These are phyloP conservation scores for Cheirogaleus major DNA, from an alignment of 2,797 vertebrate genomes.

Conservation along the genomic window DNA sequence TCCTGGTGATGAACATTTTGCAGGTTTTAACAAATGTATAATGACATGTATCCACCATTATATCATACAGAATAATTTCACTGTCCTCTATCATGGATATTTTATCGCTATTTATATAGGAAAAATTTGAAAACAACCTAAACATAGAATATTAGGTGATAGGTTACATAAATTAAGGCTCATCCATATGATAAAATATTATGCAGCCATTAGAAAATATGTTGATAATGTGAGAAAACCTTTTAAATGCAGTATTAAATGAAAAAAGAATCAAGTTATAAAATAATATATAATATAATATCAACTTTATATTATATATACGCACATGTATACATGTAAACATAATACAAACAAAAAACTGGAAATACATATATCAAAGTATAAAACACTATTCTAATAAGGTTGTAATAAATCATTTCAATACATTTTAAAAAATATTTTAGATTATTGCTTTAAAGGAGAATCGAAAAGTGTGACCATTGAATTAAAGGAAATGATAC, in stretches of 20 bases:
- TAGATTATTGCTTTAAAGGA: not conserved
- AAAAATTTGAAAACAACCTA: not conserved
- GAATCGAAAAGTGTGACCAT: not conserved
- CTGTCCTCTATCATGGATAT: not conserved
- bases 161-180: not conserved
- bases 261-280: not conserved
- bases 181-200: not conserved
- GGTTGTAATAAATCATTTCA: not conserved
- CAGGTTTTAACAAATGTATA: not conserved
- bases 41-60: not conserved
- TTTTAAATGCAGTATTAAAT: not conserved
- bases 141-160: not conserved
- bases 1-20: not conserved
- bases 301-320: not conserved
- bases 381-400: not conserved
- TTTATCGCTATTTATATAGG: not conserved
- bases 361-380: not conserved
- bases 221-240: not conserved
- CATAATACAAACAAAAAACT: not conserved
- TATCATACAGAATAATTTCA: not conserved
- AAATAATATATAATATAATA: not conserved
- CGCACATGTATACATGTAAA: not conserved
- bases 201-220: not conserved
- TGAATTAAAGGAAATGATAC: not conserved
- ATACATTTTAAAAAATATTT: not conserved